Conservation (phyloP, 2,113 vertebrate species). For the Rhombomys opimus region DNA sequence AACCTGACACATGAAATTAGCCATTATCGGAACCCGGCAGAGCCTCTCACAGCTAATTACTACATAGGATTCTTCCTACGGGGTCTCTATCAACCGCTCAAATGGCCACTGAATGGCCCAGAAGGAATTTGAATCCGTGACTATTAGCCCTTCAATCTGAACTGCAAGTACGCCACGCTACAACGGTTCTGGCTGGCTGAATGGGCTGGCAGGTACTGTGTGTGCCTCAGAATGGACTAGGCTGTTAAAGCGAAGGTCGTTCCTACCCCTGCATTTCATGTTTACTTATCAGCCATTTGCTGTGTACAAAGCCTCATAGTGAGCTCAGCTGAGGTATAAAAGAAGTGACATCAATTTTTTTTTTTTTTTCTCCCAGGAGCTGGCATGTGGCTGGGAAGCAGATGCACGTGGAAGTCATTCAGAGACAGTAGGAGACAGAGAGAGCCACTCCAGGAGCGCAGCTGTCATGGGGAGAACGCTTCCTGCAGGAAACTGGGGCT, state of each 20-base stretch:
- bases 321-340: background rate
- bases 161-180: background rate
- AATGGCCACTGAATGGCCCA: background rate
- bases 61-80: accelerated
- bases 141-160: background rate
- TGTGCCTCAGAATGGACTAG: background rate
- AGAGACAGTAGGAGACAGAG: background rate
- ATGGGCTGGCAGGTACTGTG: background rate
- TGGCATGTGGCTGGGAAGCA: background rate
- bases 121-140: background rate
- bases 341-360: too few species aligned
- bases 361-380: background rate
- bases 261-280: accelerated
- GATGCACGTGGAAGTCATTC: accelerated
- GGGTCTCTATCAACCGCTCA: background rate
- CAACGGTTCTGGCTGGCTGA: background rate
- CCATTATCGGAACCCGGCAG: background rate
- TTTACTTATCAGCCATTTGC: background rate
- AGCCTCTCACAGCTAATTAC: background rate
- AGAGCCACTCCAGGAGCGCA: background rate
- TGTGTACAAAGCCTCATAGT: background rate
- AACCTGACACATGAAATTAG: background rate
- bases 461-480: background rate
- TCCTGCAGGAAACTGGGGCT: background rate
- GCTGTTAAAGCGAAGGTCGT: background rate